Base-by-base conservation (phyloP, 2,888 invertebrate genomes). In the Leptothorax acervorum region DNA sequence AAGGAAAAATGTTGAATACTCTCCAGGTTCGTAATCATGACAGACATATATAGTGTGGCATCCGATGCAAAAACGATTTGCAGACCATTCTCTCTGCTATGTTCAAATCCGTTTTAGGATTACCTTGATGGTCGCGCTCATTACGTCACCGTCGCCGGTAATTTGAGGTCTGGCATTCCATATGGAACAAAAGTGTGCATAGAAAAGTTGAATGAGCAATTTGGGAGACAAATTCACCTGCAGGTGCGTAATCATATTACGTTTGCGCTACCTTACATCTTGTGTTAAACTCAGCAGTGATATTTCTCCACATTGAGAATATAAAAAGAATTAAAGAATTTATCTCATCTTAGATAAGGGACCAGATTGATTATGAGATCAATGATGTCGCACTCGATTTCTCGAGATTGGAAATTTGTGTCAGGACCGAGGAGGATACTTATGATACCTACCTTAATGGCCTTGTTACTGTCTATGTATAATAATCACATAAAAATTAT, bases 131-230 rank as follows among this genome's bases (percentile, higher is more conserved):
- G 95, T 65, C 93, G 96, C 62, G 92, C 92, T 0, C 93, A 94
- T 31, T 96, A 94, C 85, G 95, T 96, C 15, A 96, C 96, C 0
- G 90, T 95, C 8, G 94, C 95, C 2, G 95, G 96, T 95, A 96
- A 96, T 85, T 74, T 88, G 12, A 86, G 68, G 42, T 86, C 90
- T 0, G 93, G 94, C 48, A 92, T 93, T 57, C 91, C 95, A 11
- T 96, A 96, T 83, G 96, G 95, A 0, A 95, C 95, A 0, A 92
- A 92, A 73, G 92, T 95, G 9, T 96, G 96, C 87, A 95, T 96
- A 85, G 96, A 96, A 9, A 95, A 96, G 91, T 87, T 96, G 53
- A 96, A 96, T 86, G 87, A 93, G 76, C 95, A 95, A 92, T 96
- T 95, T 86, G 95, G 95, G 0, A 95, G 95, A 85, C 91, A 95